Evolutionary conservation across 2,888 invertebrate genomes (phyloP), one percentile per base, ranked within the genome.

Genomic region (Eupelmus urozonus): DNA sequence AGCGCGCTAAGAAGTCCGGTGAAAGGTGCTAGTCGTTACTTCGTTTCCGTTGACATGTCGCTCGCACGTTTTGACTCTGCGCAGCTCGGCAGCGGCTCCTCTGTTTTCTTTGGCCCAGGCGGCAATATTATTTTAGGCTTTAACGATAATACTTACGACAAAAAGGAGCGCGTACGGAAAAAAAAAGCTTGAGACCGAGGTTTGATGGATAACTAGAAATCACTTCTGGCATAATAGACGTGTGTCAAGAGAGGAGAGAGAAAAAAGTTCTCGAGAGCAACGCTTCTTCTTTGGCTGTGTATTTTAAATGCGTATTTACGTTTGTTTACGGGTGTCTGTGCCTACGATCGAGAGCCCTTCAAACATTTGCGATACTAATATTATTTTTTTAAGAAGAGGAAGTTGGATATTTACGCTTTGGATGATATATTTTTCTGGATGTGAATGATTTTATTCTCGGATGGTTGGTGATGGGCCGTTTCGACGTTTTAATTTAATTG

Each of bases 41-140:
- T 67, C n/a, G 34, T 34, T 42, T 45, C 34, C 67, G 77, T 53
- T 67, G 72, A 72, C 66, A 66, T 55, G 16, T 34, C 55, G 11
- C 42, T n/a, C 72, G 20, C 57, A 49, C 75, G 75, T 45, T 49
- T 76, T 57, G 34, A 63, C 76, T 62, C 53, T 20, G 18, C 5
- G 45, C 23, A 23, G 34, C 18, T 42, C 34, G n/a, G 45, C 18
- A 4, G 7, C 7, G 65, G 29, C 45, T n/a, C n/a, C n/a, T 29
- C 3, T 79, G 71, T 79, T 75, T 79, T 55, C 67, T 51, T 79
- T 70, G 63, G 69, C 66, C 42, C 57, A 7, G 66, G 34, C 29
- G 59, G 60, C 60, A 65, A 75, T 79, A 79, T 79, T 79, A 79
- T 73, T 79, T 79, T 71, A 79, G 75, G 71, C 20, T 60, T 60